A percentile compares a stretch with the other conserved stretches of the same genome.
phyloP scores from a whole-genome alignment of 2,113 vertebrate genomes.

The Condylura cristata region DNA sequence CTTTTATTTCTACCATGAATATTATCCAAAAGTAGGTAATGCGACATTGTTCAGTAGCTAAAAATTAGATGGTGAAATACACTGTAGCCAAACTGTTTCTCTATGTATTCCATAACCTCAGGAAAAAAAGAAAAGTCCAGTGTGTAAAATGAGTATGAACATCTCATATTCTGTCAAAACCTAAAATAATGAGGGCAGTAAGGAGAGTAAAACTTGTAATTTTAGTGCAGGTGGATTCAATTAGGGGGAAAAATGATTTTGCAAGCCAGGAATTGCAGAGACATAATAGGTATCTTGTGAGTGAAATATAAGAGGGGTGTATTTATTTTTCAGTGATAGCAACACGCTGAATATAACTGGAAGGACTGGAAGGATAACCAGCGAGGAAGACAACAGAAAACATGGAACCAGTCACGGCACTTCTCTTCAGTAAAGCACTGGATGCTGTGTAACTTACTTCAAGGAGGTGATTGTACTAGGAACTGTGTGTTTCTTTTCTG shows the following conservation, averaged over 20 bases:
- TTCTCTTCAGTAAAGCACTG: not conserved
- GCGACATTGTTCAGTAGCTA: not conserved
- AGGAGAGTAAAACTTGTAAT: not conserved
- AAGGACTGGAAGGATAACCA: not conserved
- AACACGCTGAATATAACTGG: not conserved
- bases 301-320: not conserved
- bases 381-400: not conserved
- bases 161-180: conserved; percentile 36
- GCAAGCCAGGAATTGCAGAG: not conserved
- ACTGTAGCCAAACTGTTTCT: not conserved
- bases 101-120: not conserved
- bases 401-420: not conserved
- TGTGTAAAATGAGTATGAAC: not conserved
- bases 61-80: not conserved
- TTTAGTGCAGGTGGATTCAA: conserved; percentile 48
- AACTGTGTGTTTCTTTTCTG: not conserved
- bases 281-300: not conserved
- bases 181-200: not conserved
- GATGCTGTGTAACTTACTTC: not conserved
- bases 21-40: not conserved
- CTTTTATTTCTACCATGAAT: not conserved
- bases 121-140: not conserved
- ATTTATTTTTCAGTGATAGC: not conserved
- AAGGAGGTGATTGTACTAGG: not conserved
- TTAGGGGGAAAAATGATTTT: not conserved